phyloP scores from a whole-genome alignment of 2,888 invertebrate genomes.

The Habrosyne pyritoides region DNA sequence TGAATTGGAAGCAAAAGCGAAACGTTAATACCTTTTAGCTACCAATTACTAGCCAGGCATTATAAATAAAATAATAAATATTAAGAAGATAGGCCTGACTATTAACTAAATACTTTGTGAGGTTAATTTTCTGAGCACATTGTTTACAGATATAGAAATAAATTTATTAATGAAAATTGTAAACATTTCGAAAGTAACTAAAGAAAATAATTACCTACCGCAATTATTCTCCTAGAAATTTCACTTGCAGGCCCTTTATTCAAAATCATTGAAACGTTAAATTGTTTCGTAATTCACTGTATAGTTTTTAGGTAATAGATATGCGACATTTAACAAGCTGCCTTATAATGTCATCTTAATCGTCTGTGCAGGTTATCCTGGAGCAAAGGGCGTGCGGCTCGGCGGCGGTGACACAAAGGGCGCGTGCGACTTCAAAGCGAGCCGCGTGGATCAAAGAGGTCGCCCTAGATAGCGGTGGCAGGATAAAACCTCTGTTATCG shows the following conservation, averaged over 20 bases:
- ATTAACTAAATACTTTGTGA: too few species aligned
- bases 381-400: conserved; percentile 29
- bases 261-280: too few species aligned
- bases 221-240: neutral
- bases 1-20: too few species aligned
- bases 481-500: conserved; percentile 63
- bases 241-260: too few species aligned
- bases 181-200: neutral
- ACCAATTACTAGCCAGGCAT: too few species aligned
- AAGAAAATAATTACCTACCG: neutral
- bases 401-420: conserved; percentile 57
- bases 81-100: too few species aligned
- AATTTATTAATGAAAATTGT: neutral
- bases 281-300: conserved; percentile 9
- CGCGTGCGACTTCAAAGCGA: conserved; percentile 62
- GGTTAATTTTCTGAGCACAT: too few species aligned
- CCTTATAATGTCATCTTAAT: conserved; percentile 57
- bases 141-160: too few species aligned
- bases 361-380: conserved; percentile 60
- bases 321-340: conserved; percentile 14
- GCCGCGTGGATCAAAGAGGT: conserved; percentile 63
- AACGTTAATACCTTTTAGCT: too few species aligned
- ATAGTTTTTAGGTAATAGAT: conserved; percentile 13
- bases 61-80: too few species aligned
- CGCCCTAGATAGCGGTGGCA: conserved; percentile 60